Percentiles rank a stretch among this genome's conserved stretches.
Evolutionary conservation across 2,113 vertebrate species (phyloP).

Genomic region (Candoia aspera): DNA sequence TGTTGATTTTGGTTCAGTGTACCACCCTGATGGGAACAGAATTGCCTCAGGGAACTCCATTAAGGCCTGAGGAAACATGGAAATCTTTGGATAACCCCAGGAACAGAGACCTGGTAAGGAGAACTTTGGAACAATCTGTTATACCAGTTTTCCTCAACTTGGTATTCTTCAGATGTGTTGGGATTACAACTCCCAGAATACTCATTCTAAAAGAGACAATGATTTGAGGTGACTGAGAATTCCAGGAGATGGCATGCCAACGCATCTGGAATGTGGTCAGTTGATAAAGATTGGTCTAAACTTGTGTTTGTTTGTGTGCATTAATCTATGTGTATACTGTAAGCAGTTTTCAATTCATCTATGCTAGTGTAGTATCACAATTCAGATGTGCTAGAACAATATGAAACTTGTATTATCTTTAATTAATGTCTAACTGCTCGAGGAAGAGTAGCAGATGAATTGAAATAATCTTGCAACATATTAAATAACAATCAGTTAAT

Average conservation of each 20-base stretch:
- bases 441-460: background rate
- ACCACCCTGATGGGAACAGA: slow-evolving; percentile 41
- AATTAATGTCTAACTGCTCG: background rate
- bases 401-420: background rate
- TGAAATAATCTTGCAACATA: slow-evolving; percentile 10
- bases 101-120: slow-evolving; percentile 76
- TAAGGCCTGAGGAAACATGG: slow-evolving; percentile 69
- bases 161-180: background rate
- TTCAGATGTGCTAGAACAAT: background rate
- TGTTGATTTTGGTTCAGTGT: slow-evolving; percentile 54
- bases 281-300: background rate
- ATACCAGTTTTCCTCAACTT: background rate
- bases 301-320: background rate
- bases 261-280: background rate
- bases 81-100: slow-evolving; percentile 73
- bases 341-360: background rate
- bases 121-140: background rate
- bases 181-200: background rate
- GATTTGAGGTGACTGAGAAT: background rate
- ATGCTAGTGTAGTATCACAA: background rate
- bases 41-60: slow-evolving; percentile 38
- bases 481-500: background rate
- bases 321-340: background rate
- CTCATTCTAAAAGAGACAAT: background rate
- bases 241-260: background rate